Evolutionary conservation across 2,888 invertebrate genomes (phyloP).

Genomic region (Eupithecia subfuscata): DNA sequence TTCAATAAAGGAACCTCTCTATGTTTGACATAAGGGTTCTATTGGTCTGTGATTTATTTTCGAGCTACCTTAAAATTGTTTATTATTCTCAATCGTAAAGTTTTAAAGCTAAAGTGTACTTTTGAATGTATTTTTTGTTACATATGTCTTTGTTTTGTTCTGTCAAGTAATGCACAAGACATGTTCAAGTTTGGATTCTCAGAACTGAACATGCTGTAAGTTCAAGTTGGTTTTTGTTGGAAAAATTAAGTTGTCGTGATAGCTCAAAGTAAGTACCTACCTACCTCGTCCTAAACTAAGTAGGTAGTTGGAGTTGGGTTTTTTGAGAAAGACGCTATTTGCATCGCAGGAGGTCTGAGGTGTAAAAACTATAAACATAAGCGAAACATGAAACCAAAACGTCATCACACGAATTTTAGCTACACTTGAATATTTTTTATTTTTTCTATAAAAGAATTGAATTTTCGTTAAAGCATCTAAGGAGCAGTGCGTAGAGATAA

Average conservation of each 20-base stretch:
- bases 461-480: too few relatives aligned
- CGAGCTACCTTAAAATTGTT: not conserved
- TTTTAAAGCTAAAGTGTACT: conserved; percentile 28
- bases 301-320: conserved; percentile 11
- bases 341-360: not conserved
- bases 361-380: too few relatives aligned
- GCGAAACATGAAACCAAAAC: too few relatives aligned
- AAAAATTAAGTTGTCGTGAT: conserved; percentile 70
- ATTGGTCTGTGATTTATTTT: conserved; percentile 60
- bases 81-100: conserved; percentile 37
- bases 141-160: conserved; percentile 16
- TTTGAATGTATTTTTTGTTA: conserved; percentile 27
- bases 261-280: conserved; percentile 32
- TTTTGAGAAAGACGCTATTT: not conserved
- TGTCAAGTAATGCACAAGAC: conserved; percentile 67
- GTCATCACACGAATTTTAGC: too few relatives aligned
- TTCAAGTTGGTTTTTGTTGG: conserved; percentile 55
- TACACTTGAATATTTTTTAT: too few relatives aligned
- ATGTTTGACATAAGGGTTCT: conserved; percentile 67
- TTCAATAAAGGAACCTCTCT: conserved; percentile 69
- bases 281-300: conserved; percentile 9
- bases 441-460: too few relatives aligned
- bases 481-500: too few relatives aligned
- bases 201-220: conserved; percentile 69
- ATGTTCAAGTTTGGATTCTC: conserved; percentile 69